A percentile compares a stretch with the other conserved stretches of the same genome.
Conservation (phyloP, 2,797 vertebrate species). For the Rhadinocentrus ornatus region DNA sequence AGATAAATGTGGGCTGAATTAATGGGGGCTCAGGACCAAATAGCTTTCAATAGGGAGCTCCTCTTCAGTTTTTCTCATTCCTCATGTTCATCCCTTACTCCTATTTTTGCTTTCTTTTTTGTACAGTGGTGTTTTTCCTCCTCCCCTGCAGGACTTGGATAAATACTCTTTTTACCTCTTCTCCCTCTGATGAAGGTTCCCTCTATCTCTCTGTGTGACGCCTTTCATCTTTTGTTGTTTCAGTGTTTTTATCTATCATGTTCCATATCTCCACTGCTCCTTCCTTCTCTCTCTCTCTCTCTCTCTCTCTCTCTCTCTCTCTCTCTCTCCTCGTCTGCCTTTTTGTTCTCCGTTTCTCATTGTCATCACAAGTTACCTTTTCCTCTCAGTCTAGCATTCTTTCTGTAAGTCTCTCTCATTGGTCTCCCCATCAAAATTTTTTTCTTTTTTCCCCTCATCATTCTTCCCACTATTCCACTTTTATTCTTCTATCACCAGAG, state of each 20-base stretch:
- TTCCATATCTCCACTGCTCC: conserved; percentile 41
- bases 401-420: conserved; percentile 31
- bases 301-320: conserved; percentile 11
- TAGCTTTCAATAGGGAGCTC: conserved; percentile 66
- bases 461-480: conserved; percentile 34
- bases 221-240: conserved; percentile 67
- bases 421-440: conserved; percentile 23
- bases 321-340: conserved; percentile 26
- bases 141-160: conserved; percentile 44
- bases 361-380: conserved; percentile 64
- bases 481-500: conserved; percentile 30
- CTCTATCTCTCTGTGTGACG: conserved; percentile 42
- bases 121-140: conserved; percentile 16
- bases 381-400: conserved; percentile 27
- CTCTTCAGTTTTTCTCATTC: conserved; percentile 47
- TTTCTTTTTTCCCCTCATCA: conserved; percentile 15
- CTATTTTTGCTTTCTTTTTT: conserved; percentile 38
- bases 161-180: conserved; percentile 62
- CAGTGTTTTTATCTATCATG: conserved; percentile 54
- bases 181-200: conserved; percentile 49
- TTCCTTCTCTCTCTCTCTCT: conserved; percentile 9
- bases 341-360: conserved; percentile 67
- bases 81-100: conserved; percentile 46
- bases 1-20: conserved; percentile 63
- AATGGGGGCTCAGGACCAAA: conserved; percentile 64